Percentiles rank a stretch among this genome's conserved stretches.
phyloP scores from a whole-genome alignment of 1,140 invertebrate species.

The Drosophila sproati region DNA sequence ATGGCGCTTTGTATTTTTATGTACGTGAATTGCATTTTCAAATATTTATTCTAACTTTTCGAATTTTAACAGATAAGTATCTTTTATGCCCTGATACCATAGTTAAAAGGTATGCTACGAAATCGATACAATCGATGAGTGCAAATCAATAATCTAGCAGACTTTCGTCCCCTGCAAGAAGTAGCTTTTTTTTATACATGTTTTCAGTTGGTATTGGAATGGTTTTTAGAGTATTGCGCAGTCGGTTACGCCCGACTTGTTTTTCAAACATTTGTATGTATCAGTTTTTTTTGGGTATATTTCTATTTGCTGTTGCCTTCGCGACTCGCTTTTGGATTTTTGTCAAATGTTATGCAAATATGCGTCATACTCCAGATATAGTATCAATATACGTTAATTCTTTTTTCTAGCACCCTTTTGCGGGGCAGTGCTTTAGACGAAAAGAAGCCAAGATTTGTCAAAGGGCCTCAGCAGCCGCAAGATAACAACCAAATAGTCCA shows the following conservation, averaged over 20 bases:
- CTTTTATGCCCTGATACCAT: no score
- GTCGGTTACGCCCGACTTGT: no score
- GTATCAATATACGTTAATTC: conserved; percentile 12
- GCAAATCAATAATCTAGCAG: no score
- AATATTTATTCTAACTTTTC: neutral
- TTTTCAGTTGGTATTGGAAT: neutral
- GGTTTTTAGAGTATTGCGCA: neutral
- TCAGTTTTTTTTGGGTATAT: no score
- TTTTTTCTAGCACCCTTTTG: conserved; percentile 1
- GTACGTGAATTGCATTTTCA: conserved; percentile 10
- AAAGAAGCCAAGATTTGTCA: conserved; percentile 29
- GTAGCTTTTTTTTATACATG: no score
- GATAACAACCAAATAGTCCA: conserved; percentile 21
- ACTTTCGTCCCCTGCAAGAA: no score
- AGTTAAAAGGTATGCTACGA: no score
- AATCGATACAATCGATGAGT: no score
- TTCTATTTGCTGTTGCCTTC: no score
- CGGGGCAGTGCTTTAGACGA: conserved; percentile 25
- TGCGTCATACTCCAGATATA: conserved; percentile 14
- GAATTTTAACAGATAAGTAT: no score
- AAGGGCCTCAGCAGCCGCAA: conserved; percentile 26
- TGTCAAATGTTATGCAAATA: conserved; percentile 46
- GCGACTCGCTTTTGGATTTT: conserved; percentile 13
- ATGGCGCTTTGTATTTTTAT: neutral
- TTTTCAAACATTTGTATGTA: no score